Evolutionary conservation across 92 coral and sea anemone species (phyloP).

Genomic region (Actinernus sp.): DNA sequence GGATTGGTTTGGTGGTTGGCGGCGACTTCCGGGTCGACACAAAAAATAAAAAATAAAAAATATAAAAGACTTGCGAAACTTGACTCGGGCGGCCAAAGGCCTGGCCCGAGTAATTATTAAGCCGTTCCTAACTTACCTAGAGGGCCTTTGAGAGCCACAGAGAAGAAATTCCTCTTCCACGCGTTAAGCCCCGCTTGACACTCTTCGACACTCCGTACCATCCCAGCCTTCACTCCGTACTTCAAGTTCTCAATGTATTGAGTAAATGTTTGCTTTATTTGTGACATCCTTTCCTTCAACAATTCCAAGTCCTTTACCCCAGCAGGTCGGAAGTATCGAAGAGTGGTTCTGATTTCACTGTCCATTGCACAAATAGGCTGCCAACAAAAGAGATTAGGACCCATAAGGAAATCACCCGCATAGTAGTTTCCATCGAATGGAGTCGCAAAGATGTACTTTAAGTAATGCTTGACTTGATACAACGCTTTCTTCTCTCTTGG

Average conservation of each 20-base stretch:
- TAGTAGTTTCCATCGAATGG: slow-evolving; percentile 77
- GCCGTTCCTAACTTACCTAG: slow-evolving; percentile 50
- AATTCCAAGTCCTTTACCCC: slow-evolving; percentile 32
- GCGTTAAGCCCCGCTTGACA: slow-evolving; percentile 63
- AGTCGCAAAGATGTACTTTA: slow-evolving; percentile 48
- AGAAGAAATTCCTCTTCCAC: slow-evolving; percentile 25
- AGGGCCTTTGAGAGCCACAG: slow-evolving; percentile 41
- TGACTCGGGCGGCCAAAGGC: no score
- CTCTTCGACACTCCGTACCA: slow-evolving; percentile 71
- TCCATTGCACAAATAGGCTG: slow-evolving; percentile 59
- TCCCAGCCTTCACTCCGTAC: slow-evolving; percentile 64
- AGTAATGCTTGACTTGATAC: slow-evolving; percentile 70
- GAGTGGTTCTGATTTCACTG: slow-evolving; percentile 21
- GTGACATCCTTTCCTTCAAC: slow-evolving; percentile 38
- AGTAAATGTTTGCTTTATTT: slow-evolving; percentile 25
- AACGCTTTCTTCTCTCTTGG: slow-evolving; percentile 82
- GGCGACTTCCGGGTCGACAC: no score
- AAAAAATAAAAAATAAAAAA: no score
- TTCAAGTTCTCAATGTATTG: slow-evolving; percentile 22
- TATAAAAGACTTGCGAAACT: no score
- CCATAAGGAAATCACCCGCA: slow-evolving; percentile 80
- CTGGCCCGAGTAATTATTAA: no score
- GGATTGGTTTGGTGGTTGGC: no score
- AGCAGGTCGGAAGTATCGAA: slow-evolving; percentile 46
- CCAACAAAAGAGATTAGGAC: slow-evolving; percentile 84